A percentile compares a stretch with the other conserved stretches of the same genome.
These are phyloP conservation scores for Drosophila rubida DNA, from an alignment of 2,888 invertebrate genomes.

Conservation along the genomic window DNA sequence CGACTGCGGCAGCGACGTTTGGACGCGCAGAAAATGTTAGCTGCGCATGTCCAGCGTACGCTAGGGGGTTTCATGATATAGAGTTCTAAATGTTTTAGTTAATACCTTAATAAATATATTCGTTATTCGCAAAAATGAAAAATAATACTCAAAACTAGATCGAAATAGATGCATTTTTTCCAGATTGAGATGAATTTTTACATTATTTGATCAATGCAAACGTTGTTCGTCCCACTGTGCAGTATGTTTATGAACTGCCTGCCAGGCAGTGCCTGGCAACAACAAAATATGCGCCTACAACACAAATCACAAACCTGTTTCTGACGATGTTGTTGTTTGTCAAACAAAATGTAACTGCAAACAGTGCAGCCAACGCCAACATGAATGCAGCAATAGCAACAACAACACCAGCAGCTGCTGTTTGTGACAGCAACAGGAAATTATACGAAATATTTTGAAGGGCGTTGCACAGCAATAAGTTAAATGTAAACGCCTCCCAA, in stretches of 20 bases:
- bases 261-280: constrained; percentile 31
- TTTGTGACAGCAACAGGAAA: constrained; percentile 48
- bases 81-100: not conserved
- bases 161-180: not conserved
- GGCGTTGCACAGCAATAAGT: constrained; percentile 61
- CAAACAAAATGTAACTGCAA: constrained; percentile 54
- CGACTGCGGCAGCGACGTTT: constrained; percentile 13
- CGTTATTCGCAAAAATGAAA: not conserved
- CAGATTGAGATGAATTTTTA: not conserved
- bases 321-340: constrained; percentile 49
- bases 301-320: constrained; percentile 41
- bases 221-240: constrained; percentile 19
- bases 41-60: constrained; percentile 64
- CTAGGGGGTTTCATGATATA: constrained; percentile 38
- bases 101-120: not conserved
- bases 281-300: constrained; percentile 32
- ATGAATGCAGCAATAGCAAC: not conserved
- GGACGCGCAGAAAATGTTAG: constrained; percentile 20
- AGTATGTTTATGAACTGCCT: constrained; percentile 18
- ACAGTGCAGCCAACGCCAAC: constrained; percentile 20
- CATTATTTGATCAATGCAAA: not conserved
- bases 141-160: not conserved
- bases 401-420: constrained; percentile 15
- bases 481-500: constrained; percentile 47
- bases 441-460: constrained; percentile 47